phyloP scores from a whole-genome alignment of 2,797 vertebrate species.

The Crocidura indochinensis region DNA sequence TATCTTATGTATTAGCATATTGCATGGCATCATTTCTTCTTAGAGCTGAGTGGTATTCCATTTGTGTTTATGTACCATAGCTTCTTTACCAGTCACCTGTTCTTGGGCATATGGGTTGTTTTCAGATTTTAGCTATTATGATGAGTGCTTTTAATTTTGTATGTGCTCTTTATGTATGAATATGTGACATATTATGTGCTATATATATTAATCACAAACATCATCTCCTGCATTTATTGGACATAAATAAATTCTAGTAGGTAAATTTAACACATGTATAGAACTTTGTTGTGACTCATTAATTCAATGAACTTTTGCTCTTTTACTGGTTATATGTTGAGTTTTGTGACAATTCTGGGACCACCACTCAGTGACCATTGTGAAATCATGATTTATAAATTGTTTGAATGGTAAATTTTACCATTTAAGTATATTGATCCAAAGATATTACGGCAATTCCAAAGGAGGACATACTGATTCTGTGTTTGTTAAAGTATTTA shows the following conservation, averaged over 20 bases:
- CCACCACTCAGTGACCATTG: conserved; percentile 32
- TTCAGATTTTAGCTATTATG: too few relatives aligned
- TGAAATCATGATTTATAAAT: conserved; percentile 64
- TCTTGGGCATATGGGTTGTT: too few relatives aligned
- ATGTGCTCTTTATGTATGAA: too few relatives aligned
- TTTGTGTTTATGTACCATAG: too few relatives aligned
- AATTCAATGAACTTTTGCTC: conserved; percentile 11
- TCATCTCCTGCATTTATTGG: too few relatives aligned
- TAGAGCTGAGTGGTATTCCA: too few relatives aligned
- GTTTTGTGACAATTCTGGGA: not conserved
- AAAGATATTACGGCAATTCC: conserved; percentile 70
- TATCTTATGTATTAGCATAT: too few relatives aligned
- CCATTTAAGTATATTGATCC: conserved; percentile 71
- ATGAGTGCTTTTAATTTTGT: too few relatives aligned
- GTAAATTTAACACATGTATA: not conserved
- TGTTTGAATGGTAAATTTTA: conserved; percentile 3
- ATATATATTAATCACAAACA: too few relatives aligned
- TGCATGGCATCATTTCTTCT: too few relatives aligned
- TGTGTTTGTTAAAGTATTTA: conserved; percentile 60
- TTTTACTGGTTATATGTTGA: conserved; percentile 43
- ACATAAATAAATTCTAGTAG: not conserved
- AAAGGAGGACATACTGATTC: conserved; percentile 66
- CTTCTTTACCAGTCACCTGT: too few relatives aligned
- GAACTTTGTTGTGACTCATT: not conserved
- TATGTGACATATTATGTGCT: too few relatives aligned